Evolutionary conservation across 2,113 vertebrate genomes (phyloP), one percentile per base, ranked within the genome.

Genomic region (Cepphus grylle): DNA sequence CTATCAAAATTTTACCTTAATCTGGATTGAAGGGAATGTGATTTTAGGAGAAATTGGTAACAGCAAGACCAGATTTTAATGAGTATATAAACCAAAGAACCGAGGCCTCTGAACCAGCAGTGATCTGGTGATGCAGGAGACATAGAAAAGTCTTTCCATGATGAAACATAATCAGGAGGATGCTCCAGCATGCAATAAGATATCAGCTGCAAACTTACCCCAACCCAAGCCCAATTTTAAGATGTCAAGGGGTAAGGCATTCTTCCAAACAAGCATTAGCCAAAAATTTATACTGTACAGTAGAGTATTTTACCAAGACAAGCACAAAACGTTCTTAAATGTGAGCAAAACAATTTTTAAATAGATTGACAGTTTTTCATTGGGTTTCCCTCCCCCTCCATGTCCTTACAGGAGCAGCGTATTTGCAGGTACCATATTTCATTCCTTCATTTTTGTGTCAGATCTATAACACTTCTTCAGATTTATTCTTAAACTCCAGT

Each of bases 311-410:
- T 56, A 73, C 21, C 50, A 47, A 74, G 34, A 45, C 12, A 94
- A 82, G 25, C 42, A 22, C 12, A 45, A 91, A 86, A 62, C 19
- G 36, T 80, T 63, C 30, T 36, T 16, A 40, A 32, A 30, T 50
- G 16, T 10, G 42, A 76, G 29, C 5, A 73, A 92, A 92, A 6
- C 1, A 9, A 2, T 15, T 78, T 86, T 55, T 50, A 61, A 89
- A 87, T 8, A 65, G 55, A 72, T 38, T 36, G 15, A 67, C 19
- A 50, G 11, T 50, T 63, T 69, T 69, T 49, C 7, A 17, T 26
- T 65, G 5, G 3, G 5, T 40, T 21, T n/a, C 42, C n/a, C n/a
- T 3, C 1, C 42, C 42, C 10, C 8, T 9, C 3, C 4, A 17
- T 9, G 3, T 70, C 15, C 9, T 40, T 88, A 13, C 34, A 78